Conservation (phyloP, 2,888 invertebrate genomes). For the Camptogramma bilineatum region DNA sequence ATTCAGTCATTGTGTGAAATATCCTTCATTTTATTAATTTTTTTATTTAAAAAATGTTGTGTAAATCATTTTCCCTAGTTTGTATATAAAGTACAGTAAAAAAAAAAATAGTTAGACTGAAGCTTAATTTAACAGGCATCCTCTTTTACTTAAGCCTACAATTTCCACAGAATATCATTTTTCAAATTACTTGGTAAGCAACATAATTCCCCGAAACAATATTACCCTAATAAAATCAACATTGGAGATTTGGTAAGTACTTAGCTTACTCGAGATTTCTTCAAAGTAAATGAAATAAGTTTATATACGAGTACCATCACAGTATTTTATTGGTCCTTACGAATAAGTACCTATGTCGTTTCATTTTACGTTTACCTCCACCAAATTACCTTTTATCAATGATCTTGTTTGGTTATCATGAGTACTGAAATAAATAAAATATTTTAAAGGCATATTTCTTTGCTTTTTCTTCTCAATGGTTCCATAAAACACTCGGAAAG, state of each 20-base stretch:
- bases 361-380: conserved; percentile 20
- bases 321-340: conserved; percentile 24
- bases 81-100: too few species aligned
- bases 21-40: too few species aligned
- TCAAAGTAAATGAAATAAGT: conserved; percentile 36
- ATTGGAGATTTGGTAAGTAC: conserved; percentile 52
- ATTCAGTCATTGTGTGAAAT: too few species aligned
- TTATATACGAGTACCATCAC: conserved; percentile 20
- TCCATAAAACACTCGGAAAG: conserved; percentile 14
- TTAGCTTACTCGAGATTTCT: conserved; percentile 51
- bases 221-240: conserved; percentile 61
- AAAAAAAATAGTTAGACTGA: not conserved
- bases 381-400: conserved; percentile 21
- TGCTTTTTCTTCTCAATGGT: conserved; percentile 7
- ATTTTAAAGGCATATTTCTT: conserved; percentile 2
- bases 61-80: too few species aligned
- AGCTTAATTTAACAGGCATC: not conserved
- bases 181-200: conserved; percentile 61
- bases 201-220: conserved; percentile 54
- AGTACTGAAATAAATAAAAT: conserved; percentile 9
- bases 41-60: too few species aligned
- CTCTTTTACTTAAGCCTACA: not conserved
- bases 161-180: conserved; percentile 51
- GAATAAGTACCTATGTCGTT: conserved; percentile 26
- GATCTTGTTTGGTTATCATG: conserved; percentile 1